Conservation (phyloP, 1,140 invertebrate species). For the Drosophila pandora region DNA sequence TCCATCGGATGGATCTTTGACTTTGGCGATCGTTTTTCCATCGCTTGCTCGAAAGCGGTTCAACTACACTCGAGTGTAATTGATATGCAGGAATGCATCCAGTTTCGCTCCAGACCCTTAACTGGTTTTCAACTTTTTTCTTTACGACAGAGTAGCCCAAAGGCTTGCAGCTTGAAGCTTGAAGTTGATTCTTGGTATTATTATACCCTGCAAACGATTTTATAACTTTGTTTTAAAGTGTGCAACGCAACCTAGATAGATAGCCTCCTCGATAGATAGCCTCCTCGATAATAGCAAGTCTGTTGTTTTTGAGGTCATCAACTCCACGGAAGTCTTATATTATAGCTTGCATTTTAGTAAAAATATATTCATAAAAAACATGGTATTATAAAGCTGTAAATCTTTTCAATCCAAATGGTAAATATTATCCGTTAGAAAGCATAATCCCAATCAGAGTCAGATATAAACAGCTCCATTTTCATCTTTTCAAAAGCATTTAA, state of each 20-base stretch:
- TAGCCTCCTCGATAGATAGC: too few species aligned
- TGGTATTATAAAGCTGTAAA: too few species aligned
- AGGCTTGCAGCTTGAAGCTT: neutral
- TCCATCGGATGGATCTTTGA: conserved; percentile 32
- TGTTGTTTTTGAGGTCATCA: too few species aligned
- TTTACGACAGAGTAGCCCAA: conserved; percentile 18
- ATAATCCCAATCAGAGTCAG: neutral
- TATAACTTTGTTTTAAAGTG: too few species aligned
- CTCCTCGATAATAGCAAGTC: too few species aligned
- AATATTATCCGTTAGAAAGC: neutral
- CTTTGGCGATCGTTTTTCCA: conserved; percentile 37
- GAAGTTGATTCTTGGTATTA: neutral
- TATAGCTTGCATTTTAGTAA: too few species aligned
- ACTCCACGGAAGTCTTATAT: too few species aligned
- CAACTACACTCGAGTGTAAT: conserved; percentile 27
- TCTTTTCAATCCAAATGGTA: too few species aligned
- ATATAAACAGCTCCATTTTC: neutral
- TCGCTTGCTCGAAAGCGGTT: neutral
- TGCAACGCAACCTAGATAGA: too few species aligned
- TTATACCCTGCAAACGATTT: too few species aligned
- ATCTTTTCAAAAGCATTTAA: neutral
- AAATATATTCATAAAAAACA: too few species aligned
- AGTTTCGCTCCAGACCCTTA: conserved; percentile 4
- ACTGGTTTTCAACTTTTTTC: conserved; percentile 35
- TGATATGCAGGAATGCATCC: conserved; percentile 64